These are phyloP conservation scores for Drosophila gunungcola DNA, from an alignment of 1,140 invertebrate species.

Conservation along the genomic window DNA sequence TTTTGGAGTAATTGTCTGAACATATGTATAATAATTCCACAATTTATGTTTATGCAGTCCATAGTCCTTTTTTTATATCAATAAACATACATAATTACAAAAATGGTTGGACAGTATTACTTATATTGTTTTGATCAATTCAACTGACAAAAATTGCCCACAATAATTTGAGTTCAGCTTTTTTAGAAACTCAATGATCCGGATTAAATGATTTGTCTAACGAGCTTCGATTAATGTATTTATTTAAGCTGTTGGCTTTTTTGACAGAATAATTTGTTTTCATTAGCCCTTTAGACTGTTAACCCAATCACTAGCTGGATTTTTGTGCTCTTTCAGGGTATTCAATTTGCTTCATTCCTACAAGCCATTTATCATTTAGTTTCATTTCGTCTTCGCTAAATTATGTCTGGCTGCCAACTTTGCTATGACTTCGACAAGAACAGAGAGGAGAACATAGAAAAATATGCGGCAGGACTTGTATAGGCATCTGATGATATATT, in stretches of 20 bases:
- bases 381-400: constrained; percentile 71
- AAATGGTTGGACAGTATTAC: neutral
- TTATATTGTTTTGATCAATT: neutral
- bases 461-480: constrained; percentile 77
- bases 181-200: neutral
- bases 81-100: too few species aligned
- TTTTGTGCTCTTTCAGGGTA: constrained; percentile 21
- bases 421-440: constrained; percentile 60
- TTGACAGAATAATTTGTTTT: constrained; percentile 14
- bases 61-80: neutral
- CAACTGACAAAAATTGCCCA: neutral
- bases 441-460: constrained; percentile 42
- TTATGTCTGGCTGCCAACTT: constrained; percentile 63
- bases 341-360: constrained; percentile 27
- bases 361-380: constrained; percentile 50
- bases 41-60: neutral
- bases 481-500: constrained; percentile 80
- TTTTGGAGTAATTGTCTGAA: too few species aligned
- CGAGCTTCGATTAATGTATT: constrained; percentile 2
- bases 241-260: neutral
- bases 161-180: neutral
- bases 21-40: too few species aligned
- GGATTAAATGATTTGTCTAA: constrained; percentile 9
- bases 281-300: constrained; percentile 6
- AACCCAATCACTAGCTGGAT: neutral